These are phyloP conservation scores for Xenotilapia longispinis DNA, from an alignment of 2,113 vertebrate species.

Conservation along the genomic window DNA sequence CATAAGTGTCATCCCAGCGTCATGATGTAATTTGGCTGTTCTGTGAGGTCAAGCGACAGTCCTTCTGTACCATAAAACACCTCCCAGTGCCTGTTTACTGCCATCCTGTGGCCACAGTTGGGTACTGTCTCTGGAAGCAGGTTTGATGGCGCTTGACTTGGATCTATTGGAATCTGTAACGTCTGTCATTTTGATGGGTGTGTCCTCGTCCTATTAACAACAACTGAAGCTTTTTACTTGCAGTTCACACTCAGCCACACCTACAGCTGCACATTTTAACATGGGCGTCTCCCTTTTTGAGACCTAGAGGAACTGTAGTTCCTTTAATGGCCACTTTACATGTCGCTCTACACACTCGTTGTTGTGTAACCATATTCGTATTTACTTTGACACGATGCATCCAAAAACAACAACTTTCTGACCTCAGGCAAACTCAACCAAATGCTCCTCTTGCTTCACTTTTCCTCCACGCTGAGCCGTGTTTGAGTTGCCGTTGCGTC, in stretches of 20 bases:
- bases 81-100: background rate
- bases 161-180: fast-evolving
- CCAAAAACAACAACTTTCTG: background rate
- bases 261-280: fast-evolving
- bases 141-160: background rate
- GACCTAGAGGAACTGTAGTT: background rate
- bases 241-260: background rate
- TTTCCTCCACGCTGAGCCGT: background rate
- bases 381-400: background rate
- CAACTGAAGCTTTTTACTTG: background rate
- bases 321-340: background rate
- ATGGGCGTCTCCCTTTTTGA: background rate
- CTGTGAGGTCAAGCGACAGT: background rate
- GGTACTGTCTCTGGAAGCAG: background rate
- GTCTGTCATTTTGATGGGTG: background rate
- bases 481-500: fast-evolving
- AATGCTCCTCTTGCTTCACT: fast-evolving
- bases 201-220: background rate
- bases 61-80: background rate
- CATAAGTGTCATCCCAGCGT: background rate
- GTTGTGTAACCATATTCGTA: background rate
- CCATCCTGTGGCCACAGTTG: background rate
- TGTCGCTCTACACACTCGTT: fast-evolving
- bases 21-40: fast-evolving
- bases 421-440: background rate